A percentile compares a stretch with the other conserved stretches of the same genome.
Evolutionary conservation across 2,113 vertebrate species (phyloP).

Genomic region (Rhodinocichla rosea): DNA sequence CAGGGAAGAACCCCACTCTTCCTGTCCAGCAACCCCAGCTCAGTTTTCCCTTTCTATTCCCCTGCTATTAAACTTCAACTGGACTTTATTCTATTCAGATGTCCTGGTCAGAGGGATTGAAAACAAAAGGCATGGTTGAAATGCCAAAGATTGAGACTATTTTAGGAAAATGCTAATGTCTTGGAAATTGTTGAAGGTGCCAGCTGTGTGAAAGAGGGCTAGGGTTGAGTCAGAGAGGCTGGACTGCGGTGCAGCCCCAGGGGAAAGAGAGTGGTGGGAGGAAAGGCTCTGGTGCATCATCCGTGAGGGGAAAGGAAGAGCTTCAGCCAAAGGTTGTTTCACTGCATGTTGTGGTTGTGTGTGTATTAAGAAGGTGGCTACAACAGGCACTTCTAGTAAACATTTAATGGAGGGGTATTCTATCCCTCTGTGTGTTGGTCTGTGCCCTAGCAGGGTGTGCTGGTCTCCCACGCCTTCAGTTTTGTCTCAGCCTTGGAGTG

Average conservation of each 20-base stretch:
- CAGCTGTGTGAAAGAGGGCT: not conserved
- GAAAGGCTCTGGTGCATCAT: not conserved
- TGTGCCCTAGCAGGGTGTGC: not conserved
- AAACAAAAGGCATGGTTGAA: not conserved
- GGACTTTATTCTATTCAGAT: not conserved
- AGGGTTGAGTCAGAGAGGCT: not conserved
- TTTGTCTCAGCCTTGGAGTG: rapidly evolving
- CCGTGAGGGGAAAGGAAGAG: not conserved
- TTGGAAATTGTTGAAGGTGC: not conserved
- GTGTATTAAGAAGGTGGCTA: not conserved
- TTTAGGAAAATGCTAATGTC: not conserved
- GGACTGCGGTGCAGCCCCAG: not conserved
- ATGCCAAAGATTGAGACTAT: not conserved
- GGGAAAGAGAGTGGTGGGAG: not conserved
- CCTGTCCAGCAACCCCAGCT: not conserved
- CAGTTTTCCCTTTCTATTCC: not conserved
- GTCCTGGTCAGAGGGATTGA: not conserved
- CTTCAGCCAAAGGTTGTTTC: not conserved
- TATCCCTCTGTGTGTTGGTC: rapidly evolving
- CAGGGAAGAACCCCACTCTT: not conserved
- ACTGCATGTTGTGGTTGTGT: not conserved
- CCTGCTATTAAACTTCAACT: rapidly evolving
- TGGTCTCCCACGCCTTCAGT: not conserved
- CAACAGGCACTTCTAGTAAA: not conserved
- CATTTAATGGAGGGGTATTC: not conserved